These are phyloP conservation scores for Molossus alvarezi DNA, from an alignment of 2,797 vertebrate species.

Conservation along the genomic window DNA sequence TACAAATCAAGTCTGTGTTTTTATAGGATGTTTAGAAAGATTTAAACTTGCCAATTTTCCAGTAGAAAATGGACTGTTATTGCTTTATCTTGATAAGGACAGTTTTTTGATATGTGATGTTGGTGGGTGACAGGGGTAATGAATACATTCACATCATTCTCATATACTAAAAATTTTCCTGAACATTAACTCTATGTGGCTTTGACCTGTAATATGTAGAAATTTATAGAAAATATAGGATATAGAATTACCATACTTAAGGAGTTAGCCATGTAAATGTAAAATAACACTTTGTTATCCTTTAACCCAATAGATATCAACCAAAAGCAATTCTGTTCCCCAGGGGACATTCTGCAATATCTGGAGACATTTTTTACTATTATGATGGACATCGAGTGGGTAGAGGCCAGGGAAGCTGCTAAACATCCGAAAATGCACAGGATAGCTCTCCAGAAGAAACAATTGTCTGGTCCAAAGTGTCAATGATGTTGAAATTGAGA, in stretches of 20 bases:
- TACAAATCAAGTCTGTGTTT: background rate
- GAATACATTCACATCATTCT: background rate
- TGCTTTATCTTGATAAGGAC: slow-evolving; percentile 43
- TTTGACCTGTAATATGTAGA: background rate
- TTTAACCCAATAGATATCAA: background rate
- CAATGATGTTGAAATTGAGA: background rate
- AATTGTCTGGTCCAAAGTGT: background rate
- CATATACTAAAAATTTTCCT: background rate
- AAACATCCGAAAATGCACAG: background rate
- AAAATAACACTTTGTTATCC: background rate
- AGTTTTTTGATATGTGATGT: background rate
- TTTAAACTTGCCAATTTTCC: slow-evolving; percentile 38
- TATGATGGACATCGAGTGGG: background rate
- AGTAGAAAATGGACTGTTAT: background rate
- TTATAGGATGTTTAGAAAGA: slow-evolving; percentile 6
- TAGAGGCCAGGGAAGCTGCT: background rate
- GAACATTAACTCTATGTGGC: background rate
- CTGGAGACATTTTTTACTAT: slow-evolving; percentile 22
- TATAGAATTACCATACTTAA: background rate
- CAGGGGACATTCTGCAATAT: background rate
- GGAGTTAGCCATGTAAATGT: background rate
- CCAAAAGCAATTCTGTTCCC: background rate
- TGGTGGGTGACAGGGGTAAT: background rate
- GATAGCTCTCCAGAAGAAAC: background rate
- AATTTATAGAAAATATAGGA: slow-evolving; percentile 55